Conservation (phyloP, 2,113 vertebrate genomes). For the Atherinomorus stipes region DNA sequence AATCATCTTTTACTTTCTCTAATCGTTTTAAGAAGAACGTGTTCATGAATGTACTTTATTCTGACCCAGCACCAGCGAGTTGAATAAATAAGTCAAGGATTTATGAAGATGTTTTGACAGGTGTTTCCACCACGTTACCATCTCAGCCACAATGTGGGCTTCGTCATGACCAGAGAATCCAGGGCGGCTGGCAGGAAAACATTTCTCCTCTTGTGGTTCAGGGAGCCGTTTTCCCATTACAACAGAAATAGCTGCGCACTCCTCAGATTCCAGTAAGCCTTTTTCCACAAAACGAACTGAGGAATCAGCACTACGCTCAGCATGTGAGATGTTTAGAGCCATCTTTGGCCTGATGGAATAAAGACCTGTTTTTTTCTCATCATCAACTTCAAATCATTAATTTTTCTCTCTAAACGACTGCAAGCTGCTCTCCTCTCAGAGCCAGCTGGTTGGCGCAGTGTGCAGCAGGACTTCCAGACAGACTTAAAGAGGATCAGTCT, state of each 20-base stretch:
- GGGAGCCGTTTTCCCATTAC: conserved; percentile 59
- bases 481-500: conserved; percentile 58
- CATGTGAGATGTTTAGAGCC: conserved; percentile 56
- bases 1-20: background rate
- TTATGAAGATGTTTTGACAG: conserved; percentile 74
- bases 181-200: conserved; percentile 40
- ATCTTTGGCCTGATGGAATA: conserved; percentile 57
- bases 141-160: conserved; percentile 41
- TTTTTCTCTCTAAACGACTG: background rate
- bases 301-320: conserved; percentile 39
- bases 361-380: conserved; percentile 15
- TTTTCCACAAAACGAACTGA: conserved; percentile 59
- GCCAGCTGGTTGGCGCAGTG: conserved; percentile 18
- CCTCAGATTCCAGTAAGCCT: conserved; percentile 33
- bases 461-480: conserved; percentile 18
- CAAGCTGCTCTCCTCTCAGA: conserved; percentile 12
- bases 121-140: conserved; percentile 59
- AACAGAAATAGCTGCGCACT: conserved; percentile 41
- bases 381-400: background rate
- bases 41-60: conserved; percentile 15
- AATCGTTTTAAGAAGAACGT: conserved; percentile 11
- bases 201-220: conserved; percentile 53
- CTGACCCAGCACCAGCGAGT: conserved; percentile 12
- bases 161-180: conserved; percentile 57
- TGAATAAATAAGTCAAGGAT: conserved; percentile 51